Base-by-base conservation (phyloP, 2,113 vertebrate genomes). In the Leptocoma aspasia region DNA sequence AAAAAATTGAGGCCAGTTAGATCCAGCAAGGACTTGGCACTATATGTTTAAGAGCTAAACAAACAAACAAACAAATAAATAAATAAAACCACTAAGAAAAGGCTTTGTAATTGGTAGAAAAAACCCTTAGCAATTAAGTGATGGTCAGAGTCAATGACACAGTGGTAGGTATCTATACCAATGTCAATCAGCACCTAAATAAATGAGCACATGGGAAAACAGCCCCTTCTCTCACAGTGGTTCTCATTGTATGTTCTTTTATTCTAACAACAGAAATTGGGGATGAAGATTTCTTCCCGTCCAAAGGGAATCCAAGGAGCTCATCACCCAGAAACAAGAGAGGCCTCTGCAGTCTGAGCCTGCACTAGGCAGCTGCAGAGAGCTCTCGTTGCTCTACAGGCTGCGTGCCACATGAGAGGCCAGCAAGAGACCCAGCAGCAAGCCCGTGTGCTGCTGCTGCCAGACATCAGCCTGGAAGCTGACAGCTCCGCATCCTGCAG, bases 301-400 rank as follows among this genome's bases (percentile, higher is more conserved):
- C 71, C 42, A 30, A 66, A 88, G 24, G 41, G 70, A 90, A 50
- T 63, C 26, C 35, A 53, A 68, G 44, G 10, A 69, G 15, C 11
- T 94, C 63, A 13, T 83, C 68, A 50, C 28, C 21, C 65, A 90
- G 56, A 41, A 81, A 76, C 3, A 59, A 45, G 60, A 61, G 50
- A 78, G 56, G 75, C 19, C 41, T 76, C 28, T 69, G 23, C 76
- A 93, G 28, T 21, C 41, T 57, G 52, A 81, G 35, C 23, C 71
- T 75, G 45, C 19, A 10, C 41, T 33, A 50, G 52, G 60, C 78
- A 86, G 82, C 68, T 77, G 87, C 54, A 92, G 64, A 68, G n/a
- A 68, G 0, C 56, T 60, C 66, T 44, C 0, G 0, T 2, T 47
- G 64, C 64, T 49, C n/a, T 57, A 4, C 0, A 9, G 93, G 86